Percentiles rank a stretch among this genome's conserved stretches.
Evolutionary conservation across 1,140 invertebrate genomes (phyloP).

Genomic region (Brachionus asplanchnoidis): DNA sequence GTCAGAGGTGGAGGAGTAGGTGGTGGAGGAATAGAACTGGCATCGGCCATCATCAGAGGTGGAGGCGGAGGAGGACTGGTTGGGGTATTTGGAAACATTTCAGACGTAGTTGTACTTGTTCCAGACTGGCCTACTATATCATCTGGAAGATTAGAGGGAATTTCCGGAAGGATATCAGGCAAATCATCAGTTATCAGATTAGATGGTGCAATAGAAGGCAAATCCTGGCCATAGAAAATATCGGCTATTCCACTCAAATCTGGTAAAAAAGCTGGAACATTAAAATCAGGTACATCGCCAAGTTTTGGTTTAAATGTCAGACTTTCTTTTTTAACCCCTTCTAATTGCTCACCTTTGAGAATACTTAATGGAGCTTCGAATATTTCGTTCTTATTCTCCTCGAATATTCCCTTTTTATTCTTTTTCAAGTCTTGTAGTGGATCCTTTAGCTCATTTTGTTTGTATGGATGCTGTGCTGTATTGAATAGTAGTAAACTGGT

Average conservation of each 20-base stretch:
- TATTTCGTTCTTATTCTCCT: background rate
- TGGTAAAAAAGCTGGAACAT: conserved; percentile 34
- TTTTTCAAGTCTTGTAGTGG: conserved; percentile 23
- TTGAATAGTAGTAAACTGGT: conserved; percentile 29
- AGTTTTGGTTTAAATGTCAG: conserved; percentile 37
- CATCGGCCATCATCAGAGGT: background rate
- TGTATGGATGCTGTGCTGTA: conserved; percentile 40
- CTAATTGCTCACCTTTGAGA: conserved; percentile 33
- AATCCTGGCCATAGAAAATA: conserved; percentile 31
- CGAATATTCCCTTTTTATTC: conserved; percentile 4
- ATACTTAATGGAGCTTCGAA: conserved; percentile 15
- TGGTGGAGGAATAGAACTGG: background rate
- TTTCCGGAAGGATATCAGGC: conserved; percentile 27
- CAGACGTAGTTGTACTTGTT: background rate
- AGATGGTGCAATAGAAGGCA: conserved; percentile 35
- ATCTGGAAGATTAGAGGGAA: background rate
- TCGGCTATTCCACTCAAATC: conserved; percentile 35
- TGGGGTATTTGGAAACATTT: background rate
- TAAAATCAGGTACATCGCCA: conserved; percentile 37
- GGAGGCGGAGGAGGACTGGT: background rate
- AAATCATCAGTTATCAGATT: conserved; percentile 30
- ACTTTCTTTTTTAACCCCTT: background rate
- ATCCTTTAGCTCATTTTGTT: conserved; percentile 31
- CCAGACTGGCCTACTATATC: background rate
- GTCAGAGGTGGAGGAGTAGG: conserved; percentile 4